Evolutionary conservation across 2,113 vertebrate species (phyloP), one percentile per base, ranked within the genome.

Genomic region (Psophia crepitans): DNA sequence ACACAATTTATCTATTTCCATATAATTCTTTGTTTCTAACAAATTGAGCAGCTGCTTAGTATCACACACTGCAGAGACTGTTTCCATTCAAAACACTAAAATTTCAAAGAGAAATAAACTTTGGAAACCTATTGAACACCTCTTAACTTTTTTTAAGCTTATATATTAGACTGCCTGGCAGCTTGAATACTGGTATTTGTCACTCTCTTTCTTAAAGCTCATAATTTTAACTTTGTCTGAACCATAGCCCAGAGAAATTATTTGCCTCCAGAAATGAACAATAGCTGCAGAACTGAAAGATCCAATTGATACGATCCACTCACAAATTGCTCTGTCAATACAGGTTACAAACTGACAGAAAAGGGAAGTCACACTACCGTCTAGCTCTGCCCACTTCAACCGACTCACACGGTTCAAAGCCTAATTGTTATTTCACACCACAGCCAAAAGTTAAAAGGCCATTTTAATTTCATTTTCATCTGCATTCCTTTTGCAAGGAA

Each of bases 301-400:
- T 89, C 43, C 4, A 1, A 33, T 51, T 92, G 91, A 95, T 49
- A 89, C 5, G 2, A 86, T 74, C 46, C 90, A 60, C 49, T 84
- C 90, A 79, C 63, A 91, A 86, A 96, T 39, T 80, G 65, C 46
- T 96, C 77, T 93, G 69, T 75, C 91, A 93, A 78, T 91, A 91
- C n/a, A 87, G 74, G 58, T 90, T 81, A 95, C 66, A 86, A 93
- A 94, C 28, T 44, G 80, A 84, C 33, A 23, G 6, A 87, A 92
- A 94, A 91, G 63, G 44, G 53, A 93, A 85, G 76, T 70, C 65
- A 53, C 24, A 23, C 35, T 23, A 61, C 37, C 65, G 51, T 30
- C 63, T 32, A 57, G 27, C 19, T 83, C 75, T 57, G 60, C 48
- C 39, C 54, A 22, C n/a, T 75, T 91, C 30, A 61, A 33, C n/a